Base-by-base conservation (phyloP, 1,140 invertebrate species). In the Drosophila orosa region DNA sequence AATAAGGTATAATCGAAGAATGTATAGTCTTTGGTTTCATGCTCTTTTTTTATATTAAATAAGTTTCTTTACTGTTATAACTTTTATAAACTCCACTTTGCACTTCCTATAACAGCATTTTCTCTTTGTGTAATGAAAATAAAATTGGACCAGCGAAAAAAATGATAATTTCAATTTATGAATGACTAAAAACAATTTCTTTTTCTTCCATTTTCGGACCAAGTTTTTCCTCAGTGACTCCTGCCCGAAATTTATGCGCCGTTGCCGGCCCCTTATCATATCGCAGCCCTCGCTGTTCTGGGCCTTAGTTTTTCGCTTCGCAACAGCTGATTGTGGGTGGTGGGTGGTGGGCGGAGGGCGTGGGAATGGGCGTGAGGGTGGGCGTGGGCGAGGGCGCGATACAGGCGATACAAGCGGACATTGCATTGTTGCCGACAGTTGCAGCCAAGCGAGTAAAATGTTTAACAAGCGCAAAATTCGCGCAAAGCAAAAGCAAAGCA, bases 391-490 rank as follows among this genome's bases (percentile, higher is more conserved):
- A 13, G 37, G 69, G 27, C 44, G 54, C 52, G 68, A 29, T 45
- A 45, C 42, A 45, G 33, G 47, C 56, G 37, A 35, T 33, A 56
- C 25, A 68, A 65, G 62, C 68, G 80, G 80, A 82, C 80, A 74
- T 35, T 84, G 81, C 81, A 84, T 74, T 75, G 77, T 74, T 75
- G 77, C 57, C 65, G 81, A 78, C 81, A 84, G 74, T 72, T 86
- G 83, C 79, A 86, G 65, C 71, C 78, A 81, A 78, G 78, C 78
- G 68, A 52, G 57, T 74, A 66, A 85, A 86, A 80, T 85, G 82
- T 85, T 85, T 86, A 86, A 86, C 68, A 78, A 86, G 82, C 83
- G 83, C 62, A 67, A 79, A 86, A 82, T 82, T 73, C 63, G 65
- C 66, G 68, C 66, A 82, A 68, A 68, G 73, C 17, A 33, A 62